These are phyloP conservation scores for Panthera leo DNA, from an alignment of 2,113 vertebrate genomes.

Conservation along the genomic window DNA sequence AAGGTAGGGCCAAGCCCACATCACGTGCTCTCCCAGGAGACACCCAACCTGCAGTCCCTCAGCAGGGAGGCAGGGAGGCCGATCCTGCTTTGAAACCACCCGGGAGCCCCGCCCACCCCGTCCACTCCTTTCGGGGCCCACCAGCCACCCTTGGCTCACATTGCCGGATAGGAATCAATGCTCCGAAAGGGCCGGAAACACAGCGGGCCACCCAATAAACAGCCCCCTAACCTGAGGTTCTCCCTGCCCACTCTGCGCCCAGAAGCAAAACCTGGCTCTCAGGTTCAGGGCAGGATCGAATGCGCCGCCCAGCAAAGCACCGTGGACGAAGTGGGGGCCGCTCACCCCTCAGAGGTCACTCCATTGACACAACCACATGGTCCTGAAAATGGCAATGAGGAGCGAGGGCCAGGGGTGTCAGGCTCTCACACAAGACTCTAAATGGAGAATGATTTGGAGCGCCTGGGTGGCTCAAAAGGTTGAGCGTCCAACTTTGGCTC, in stretches of 20 bases:
- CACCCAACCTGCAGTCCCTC: not conserved
- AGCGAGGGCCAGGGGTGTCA: rapidly evolving
- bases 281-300: not conserved
- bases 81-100: not conserved
- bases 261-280: not conserved
- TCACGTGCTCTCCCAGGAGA: not conserved
- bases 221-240: not conserved
- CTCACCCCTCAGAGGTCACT: not conserved
- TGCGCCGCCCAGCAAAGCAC: not conserved
- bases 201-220: not conserved
- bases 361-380: not conserved
- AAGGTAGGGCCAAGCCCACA: not conserved
- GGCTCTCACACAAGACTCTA: not conserved
- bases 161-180: not conserved
- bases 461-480: too few species aligned
- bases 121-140: not conserved
- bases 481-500: too few species aligned
- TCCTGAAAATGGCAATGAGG: not conserved
- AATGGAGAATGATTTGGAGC: not conserved
- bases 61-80: not conserved
- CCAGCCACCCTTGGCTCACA: not conserved
- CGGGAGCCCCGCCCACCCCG: rapidly evolving
- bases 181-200: not conserved
- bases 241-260: rapidly evolving
- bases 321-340: rapidly evolving